These are phyloP conservation scores for Diglossa cyanea DNA, from an alignment of 2,797 vertebrate species.

Conservation along the genomic window DNA sequence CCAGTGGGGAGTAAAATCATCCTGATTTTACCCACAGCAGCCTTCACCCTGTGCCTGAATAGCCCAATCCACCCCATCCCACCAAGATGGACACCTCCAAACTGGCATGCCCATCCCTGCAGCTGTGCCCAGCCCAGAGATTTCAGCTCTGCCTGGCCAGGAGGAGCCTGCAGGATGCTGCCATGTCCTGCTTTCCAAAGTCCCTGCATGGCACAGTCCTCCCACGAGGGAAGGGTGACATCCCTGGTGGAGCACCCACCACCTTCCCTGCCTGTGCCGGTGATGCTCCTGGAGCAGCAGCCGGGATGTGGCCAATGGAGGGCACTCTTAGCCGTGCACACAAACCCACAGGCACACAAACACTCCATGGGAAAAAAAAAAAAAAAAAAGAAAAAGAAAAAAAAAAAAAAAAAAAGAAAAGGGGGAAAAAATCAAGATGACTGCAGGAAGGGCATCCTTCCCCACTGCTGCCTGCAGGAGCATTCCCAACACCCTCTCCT, in stretches of 20 bases:
- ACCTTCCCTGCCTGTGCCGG: background rate
- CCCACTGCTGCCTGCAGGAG: background rate
- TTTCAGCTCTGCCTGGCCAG: background rate
- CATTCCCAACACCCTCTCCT: background rate
- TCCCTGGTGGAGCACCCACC: background rate
- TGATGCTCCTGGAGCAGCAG: background rate
- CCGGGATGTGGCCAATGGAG: constrained; percentile 50
- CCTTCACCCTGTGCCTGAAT: background rate
- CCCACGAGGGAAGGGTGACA: fast-evolving
- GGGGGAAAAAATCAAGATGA: fast-evolving
- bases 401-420: fast-evolving
- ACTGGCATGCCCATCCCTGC: background rate
- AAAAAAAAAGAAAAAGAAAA: too few relatives aligned
- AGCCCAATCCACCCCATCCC: fast-evolving
- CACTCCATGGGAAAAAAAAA: fast-evolving
- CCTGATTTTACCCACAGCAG: background rate
- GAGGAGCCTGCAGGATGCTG: background rate
- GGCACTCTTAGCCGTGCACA: constrained; percentile 44
- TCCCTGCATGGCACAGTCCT: fast-evolving
- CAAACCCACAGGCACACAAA: background rate
- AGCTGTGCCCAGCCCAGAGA: background rate
- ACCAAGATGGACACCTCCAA: background rate
- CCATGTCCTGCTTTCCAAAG: background rate
- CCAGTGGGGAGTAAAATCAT: background rate
- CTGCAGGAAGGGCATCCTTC: background rate